Evolutionary conservation across 2,797 vertebrate genomes (phyloP).

Genomic region (Mycteria americana): DNA sequence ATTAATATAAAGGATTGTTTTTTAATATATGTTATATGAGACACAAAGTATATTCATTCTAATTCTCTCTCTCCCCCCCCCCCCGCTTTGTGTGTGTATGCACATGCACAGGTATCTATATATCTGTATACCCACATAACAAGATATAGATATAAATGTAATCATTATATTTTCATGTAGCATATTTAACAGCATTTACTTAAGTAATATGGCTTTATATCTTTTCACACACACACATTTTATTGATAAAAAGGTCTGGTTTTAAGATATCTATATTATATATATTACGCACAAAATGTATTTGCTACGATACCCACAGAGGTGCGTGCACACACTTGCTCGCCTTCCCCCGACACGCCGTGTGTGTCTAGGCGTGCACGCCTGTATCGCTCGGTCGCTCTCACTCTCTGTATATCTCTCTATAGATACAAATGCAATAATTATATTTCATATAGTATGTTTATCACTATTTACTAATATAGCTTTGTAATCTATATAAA

Average conservation of each 20-base stretch:
- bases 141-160: not conserved
- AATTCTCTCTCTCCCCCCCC: not conserved
- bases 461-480: not conserved
- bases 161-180: too few species aligned
- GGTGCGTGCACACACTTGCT: not conserved
- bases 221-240: not conserved
- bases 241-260: not conserved
- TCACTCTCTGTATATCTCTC: not conserved
- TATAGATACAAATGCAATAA: not conserved
- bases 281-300: too few species aligned
- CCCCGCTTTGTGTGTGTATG: not conserved
- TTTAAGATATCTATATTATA: too few species aligned
- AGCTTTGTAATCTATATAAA: not conserved
- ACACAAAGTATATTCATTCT: not conserved
- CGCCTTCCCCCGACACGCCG: too few species aligned
- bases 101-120: not conserved
- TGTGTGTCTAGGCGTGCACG: rapidly evolving
- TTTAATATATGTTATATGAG: not conserved
- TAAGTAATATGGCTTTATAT: not conserved
- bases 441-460: too few species aligned
- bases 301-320: not conserved
- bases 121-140: not conserved
- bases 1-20: not conserved
- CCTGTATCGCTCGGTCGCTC: not conserved
- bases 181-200: not conserved